These are phyloP conservation scores for Acipenser oxyrinchus DNA, from an alignment of 2,797 vertebrate genomes.

Conservation along the genomic window DNA sequence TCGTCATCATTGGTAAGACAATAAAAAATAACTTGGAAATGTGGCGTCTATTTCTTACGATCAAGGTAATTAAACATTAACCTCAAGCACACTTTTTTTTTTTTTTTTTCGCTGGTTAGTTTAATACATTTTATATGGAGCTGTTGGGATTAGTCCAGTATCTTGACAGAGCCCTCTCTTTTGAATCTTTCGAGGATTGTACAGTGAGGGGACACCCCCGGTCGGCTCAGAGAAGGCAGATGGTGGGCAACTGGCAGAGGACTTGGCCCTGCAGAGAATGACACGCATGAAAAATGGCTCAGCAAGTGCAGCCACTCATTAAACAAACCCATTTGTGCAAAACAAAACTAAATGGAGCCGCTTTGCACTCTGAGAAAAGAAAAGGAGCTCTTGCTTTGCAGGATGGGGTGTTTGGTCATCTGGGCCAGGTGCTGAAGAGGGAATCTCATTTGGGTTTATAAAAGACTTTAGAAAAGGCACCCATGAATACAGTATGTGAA, in stretches of 20 bases:
- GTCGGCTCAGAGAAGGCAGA: not conserved
- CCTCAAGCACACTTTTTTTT: not conserved
- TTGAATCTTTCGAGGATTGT: not conserved
- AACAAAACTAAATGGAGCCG: not conserved
- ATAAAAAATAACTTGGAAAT: too few species aligned
- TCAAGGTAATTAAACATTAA: too few species aligned
- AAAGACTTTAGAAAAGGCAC: not conserved
- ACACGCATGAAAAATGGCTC: not conserved
- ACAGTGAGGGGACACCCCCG: not conserved
- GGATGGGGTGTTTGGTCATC: not conserved
- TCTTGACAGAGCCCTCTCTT: constrained; percentile 1
- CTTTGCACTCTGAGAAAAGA: not conserved
- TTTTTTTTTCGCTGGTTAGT: not conserved
- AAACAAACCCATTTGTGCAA: not conserved
- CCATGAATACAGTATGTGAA: not conserved
- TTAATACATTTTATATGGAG: not conserved
- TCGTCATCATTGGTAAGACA: too few species aligned
- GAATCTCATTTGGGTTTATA: not conserved
- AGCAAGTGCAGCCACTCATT: constrained; percentile 1
- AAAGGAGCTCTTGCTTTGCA: not conserved
- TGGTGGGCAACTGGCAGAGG: constrained; percentile 3
- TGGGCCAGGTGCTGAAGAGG: constrained; percentile 1
- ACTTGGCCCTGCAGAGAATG: not conserved
- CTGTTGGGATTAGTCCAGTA: not conserved
- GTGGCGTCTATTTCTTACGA: too few species aligned